phyloP scores from a whole-genome alignment of 2,797 vertebrate species.

The Pipistrellus pipistrellus region DNA sequence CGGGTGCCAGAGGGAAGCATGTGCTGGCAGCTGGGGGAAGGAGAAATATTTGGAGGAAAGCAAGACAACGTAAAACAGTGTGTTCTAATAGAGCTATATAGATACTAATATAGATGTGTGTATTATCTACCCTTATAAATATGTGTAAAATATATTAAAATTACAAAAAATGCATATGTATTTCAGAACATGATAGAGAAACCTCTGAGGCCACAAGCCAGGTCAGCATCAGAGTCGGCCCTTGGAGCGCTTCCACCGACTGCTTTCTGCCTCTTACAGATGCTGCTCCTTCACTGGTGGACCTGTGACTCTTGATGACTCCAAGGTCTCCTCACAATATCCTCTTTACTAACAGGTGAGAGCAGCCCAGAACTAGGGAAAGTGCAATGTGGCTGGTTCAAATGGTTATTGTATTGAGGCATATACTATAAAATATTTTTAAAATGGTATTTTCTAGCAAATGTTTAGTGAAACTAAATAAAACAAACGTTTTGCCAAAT shows the following conservation, averaged over 20 bases:
- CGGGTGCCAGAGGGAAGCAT: too few species aligned
- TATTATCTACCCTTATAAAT: background rate
- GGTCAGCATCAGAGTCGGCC: background rate
- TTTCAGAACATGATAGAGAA: background rate
- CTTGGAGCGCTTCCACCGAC: background rate
- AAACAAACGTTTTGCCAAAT: background rate
- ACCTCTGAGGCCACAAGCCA: too few species aligned
- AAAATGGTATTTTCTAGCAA: background rate
- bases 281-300: background rate
- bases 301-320: background rate
- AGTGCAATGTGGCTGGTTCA: background rate
- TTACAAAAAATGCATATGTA: background rate
- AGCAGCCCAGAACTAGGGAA: background rate
- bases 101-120: background rate
- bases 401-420: background rate
- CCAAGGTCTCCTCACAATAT: background rate
- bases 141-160: background rate
- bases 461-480: background rate
- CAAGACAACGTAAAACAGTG: background rate
- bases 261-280: background rate
- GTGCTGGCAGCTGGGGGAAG: too few species aligned
- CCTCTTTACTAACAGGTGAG: background rate
- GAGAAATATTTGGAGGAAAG: background rate
- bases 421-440: background rate
- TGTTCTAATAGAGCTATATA: background rate